Evolutionary conservation across 1,140 invertebrate species (phyloP).

Genomic region (Drosophila lini): DNA sequence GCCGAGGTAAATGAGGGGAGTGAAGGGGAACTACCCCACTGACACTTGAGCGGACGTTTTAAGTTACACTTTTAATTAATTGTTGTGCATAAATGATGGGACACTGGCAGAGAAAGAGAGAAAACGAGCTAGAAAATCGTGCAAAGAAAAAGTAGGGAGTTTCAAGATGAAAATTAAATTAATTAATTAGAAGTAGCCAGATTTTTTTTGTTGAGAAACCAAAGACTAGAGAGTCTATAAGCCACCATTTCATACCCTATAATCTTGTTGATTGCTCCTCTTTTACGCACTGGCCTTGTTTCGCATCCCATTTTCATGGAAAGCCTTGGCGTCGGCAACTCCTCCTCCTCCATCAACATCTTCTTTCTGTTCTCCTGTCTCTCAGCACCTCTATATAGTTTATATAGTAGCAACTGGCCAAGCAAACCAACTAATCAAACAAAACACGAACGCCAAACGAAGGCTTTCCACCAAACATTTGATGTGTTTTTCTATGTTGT

Average conservation of each 20-base stretch:
- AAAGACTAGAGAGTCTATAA: not conserved
- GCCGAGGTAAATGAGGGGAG: not conserved
- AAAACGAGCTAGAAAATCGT: slow-evolving; percentile 4
- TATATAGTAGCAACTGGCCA: slow-evolving; percentile 18
- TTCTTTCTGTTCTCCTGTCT: slow-evolving; percentile 34
- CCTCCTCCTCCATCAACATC: slow-evolving; percentile 6
- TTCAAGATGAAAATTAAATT: slow-evolving; percentile 4
- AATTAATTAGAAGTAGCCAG: not conserved
- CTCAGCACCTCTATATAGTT: slow-evolving; percentile 29
- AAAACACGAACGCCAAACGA: slow-evolving; percentile 40
- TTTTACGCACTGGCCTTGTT: slow-evolving; percentile 15
- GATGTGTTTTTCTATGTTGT: slow-evolving; percentile 42
- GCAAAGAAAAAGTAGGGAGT: not conserved
- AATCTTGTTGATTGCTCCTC: slow-evolving; percentile 15
- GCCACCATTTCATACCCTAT: not conserved
- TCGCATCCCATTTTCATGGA: slow-evolving; percentile 15
- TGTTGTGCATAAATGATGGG: slow-evolving; percentile 48
- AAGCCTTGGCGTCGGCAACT: slow-evolving; percentile 3
- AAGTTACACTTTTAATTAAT: slow-evolving; percentile 61
- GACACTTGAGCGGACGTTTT: slow-evolving; percentile 48
- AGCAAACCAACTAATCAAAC: slow-evolving; percentile 42
- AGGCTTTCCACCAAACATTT: slow-evolving; percentile 73
- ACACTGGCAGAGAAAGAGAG: slow-evolving; percentile 6
- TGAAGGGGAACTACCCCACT: slow-evolving; percentile 6
- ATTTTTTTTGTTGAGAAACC: not conserved